Percentiles rank a stretch among this genome's conserved stretches.
Evolutionary conservation across 2,797 vertebrate genomes (phyloP).

Genomic region (Pipistrellus nathusii): DNA sequence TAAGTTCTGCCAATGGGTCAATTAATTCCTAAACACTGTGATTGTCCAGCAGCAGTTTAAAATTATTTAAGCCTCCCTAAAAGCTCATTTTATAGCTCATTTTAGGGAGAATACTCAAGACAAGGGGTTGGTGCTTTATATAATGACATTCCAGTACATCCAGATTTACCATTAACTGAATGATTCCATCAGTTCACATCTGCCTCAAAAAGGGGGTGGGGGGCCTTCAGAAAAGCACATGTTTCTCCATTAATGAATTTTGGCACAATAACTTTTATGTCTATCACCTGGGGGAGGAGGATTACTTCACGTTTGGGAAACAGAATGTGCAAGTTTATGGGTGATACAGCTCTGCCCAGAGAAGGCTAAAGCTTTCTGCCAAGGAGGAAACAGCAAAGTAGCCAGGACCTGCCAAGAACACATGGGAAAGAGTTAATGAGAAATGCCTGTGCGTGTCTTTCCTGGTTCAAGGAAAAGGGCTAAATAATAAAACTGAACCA

Average conservation of each 20-base stretch:
- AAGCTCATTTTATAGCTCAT: slow-evolving; percentile 34
- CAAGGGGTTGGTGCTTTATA: slow-evolving; percentile 57
- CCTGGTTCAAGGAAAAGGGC: slow-evolving; percentile 60
- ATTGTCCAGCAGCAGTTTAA: slow-evolving; percentile 45
- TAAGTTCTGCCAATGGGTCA: neutral
- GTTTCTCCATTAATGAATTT: slow-evolving; percentile 79
- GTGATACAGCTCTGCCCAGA: slow-evolving; percentile 63
- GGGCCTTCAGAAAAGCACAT: slow-evolving; percentile 20
- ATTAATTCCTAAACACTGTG: slow-evolving; percentile 46
- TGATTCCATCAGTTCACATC: slow-evolving; percentile 77
- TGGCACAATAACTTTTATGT: slow-evolving; percentile 79
- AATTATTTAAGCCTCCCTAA: slow-evolving; percentile 55
- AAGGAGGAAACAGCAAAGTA: slow-evolving; percentile 65
- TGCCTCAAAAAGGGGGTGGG: slow-evolving; percentile 33
- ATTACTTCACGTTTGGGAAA: slow-evolving; percentile 71
- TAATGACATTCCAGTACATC: slow-evolving; percentile 69
- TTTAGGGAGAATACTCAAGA: slow-evolving; percentile 68
- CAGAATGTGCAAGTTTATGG: slow-evolving; percentile 68
- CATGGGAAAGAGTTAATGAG: slow-evolving; percentile 72
- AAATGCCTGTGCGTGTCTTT: slow-evolving; percentile 59
- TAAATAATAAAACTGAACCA: slow-evolving; percentile 67
- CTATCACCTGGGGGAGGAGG: slow-evolving; percentile 74
- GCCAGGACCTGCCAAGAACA: slow-evolving; percentile 70
- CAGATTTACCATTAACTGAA: slow-evolving; percentile 60
- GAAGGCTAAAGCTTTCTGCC: slow-evolving; percentile 58